Evolutionary conservation across 2,797 vertebrate species (phyloP).

Genomic region (Tinamus major): DNA sequence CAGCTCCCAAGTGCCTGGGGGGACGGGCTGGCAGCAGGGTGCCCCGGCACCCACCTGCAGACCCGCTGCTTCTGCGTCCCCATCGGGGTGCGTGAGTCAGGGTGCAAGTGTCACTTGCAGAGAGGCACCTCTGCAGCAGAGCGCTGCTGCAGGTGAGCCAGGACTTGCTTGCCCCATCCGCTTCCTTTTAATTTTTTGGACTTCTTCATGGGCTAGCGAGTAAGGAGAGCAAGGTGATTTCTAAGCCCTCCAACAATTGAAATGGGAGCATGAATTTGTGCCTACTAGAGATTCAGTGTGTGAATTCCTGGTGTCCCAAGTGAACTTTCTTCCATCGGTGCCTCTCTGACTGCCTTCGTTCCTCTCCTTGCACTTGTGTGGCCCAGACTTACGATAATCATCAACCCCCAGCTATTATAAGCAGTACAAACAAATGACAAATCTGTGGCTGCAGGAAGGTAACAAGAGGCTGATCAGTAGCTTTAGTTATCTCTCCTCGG

Average conservation of each 20-base stretch:
- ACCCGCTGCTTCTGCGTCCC: neutral
- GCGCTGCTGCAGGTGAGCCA: neutral
- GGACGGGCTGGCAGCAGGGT: too few relatives aligned
- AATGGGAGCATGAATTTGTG: neutral
- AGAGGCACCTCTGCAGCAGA: neutral
- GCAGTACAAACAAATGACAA: constrained; percentile 89
- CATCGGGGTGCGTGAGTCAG: neutral
- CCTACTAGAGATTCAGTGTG: neutral
- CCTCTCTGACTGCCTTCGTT: neutral
- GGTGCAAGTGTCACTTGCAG: neutral
- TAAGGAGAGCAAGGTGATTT: neutral
- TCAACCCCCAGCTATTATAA: constrained; percentile 79
- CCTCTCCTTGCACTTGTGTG: neutral
- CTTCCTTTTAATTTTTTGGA: neutral
- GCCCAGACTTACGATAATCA: constrained; percentile 69
- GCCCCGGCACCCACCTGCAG: too few relatives aligned
- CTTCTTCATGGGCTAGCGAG: neutral
- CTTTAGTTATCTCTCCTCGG: constrained; percentile 90
- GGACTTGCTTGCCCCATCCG: neutral
- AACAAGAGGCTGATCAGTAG: constrained; percentile 87
- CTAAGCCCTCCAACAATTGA: neutral
- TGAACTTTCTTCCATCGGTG: constrained; percentile 3
- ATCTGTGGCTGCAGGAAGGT: constrained; percentile 85
- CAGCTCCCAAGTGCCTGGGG: too few relatives aligned
- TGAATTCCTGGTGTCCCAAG: neutral